Percentiles rank a stretch among this genome's conserved stretches.
Evolutionary conservation across 2,113 vertebrate species (phyloP).

Genomic region (Phocoena sinus): DNA sequence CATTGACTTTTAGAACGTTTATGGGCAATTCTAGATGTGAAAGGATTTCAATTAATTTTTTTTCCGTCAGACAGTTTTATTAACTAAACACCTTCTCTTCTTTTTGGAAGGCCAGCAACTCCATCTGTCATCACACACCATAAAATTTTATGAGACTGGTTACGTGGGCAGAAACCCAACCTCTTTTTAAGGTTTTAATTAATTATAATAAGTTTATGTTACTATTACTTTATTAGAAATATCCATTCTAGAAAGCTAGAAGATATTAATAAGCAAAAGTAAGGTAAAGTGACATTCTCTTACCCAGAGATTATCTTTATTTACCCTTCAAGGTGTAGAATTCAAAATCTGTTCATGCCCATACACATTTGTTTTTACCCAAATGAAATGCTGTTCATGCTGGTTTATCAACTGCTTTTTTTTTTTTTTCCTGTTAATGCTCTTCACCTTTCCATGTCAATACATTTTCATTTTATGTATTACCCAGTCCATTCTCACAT

Average conservation of each 20-base stretch:
- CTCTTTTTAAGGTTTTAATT: not conserved
- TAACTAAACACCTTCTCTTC: not conserved
- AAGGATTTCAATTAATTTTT: conserved; percentile 13
- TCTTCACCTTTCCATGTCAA: not conserved
- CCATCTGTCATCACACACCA: not conserved
- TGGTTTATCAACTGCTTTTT: not conserved
- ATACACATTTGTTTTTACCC: not conserved
- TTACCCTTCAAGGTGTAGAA: not conserved
- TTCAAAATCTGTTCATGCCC: not conserved
- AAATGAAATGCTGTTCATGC: not conserved
- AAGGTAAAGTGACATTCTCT: not conserved
- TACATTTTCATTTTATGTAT: not conserved
- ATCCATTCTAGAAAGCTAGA: not conserved
- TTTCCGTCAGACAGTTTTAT: not conserved
- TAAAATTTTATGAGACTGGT: not conserved
- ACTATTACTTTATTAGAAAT: not conserved
- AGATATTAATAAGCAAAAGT: not conserved
- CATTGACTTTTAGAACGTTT: not conserved
- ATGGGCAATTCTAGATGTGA: not conserved
- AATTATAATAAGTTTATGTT: not conserved
- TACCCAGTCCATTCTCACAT: not conserved
- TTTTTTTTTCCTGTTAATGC: not conserved
- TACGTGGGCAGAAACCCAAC: not conserved
- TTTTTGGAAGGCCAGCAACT: not conserved
- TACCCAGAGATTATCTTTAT: not conserved